Evolutionary conservation across 1,140 invertebrate genomes (phyloP).

Genomic region (Micrasema minimum): DNA sequence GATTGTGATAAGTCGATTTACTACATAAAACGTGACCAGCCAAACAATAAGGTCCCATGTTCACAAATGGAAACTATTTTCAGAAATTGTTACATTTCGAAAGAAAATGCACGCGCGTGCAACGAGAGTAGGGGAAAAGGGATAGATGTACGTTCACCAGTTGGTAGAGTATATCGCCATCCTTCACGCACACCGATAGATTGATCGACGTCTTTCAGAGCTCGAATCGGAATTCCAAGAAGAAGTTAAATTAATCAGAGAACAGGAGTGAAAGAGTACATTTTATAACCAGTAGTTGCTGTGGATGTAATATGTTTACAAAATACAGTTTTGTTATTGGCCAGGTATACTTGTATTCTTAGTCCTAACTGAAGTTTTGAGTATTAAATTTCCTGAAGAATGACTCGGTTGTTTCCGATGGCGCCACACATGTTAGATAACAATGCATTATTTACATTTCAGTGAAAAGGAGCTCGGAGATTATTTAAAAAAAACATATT

Average conservation of each 20-base stretch:
- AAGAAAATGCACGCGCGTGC: conserved; percentile 24
- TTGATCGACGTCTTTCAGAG: conserved; percentile 30
- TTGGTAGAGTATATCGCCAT: conserved; percentile 2
- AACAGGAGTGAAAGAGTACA: neutral
- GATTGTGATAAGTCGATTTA: too few species aligned
- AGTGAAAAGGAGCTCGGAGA: too few species aligned
- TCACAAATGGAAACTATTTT: conserved; percentile 29
- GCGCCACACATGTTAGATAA: conserved; percentile 4
- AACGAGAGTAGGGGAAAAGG: conserved; percentile 3
- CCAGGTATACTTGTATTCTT: neutral
- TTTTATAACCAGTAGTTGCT: neutral
- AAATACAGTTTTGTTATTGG: neutral
- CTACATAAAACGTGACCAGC: neutral
- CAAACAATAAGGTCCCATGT: conserved; percentile 8
- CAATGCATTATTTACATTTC: conserved; percentile 16
- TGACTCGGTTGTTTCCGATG: conserved; percentile 22
- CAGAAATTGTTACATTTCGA: conserved; percentile 25
- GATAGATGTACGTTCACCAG: conserved; percentile 11
- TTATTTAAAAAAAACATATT: too few species aligned
- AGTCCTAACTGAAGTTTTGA: neutral
- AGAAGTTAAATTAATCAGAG: conserved; percentile 15
- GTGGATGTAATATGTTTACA: neutral
- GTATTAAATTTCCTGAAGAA: conserved; percentile 17
- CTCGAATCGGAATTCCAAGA: neutral
- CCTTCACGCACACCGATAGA: conserved; percentile 11